Percentiles rank a stretch among this genome's conserved stretches.
Conservation (phyloP, 2,888 invertebrate species). For the Nomada goodeniana region DNA sequence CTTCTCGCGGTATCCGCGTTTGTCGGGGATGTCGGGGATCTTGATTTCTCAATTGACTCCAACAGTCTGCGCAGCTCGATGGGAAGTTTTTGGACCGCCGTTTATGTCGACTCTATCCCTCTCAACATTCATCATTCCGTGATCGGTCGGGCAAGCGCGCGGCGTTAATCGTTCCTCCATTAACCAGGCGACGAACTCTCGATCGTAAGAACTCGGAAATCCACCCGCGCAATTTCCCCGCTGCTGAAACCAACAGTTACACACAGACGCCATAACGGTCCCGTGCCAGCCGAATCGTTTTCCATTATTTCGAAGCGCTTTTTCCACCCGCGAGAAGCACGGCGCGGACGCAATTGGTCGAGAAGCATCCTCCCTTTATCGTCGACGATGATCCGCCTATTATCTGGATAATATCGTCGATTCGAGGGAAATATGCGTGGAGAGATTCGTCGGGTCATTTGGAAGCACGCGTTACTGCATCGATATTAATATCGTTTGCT, state of each 20-base stretch:
- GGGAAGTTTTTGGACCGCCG: too few species aligned
- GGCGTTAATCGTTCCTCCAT: neutral
- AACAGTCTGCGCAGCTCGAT: neutral
- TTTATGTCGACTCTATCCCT: neutral
- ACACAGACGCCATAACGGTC: neutral
- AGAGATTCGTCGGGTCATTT: neutral
- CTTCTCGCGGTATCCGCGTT: neutral
- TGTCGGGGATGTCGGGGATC: too few species aligned
- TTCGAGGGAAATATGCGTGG: conserved; percentile 8
- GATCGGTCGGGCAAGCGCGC: neutral
- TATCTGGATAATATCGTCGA: conserved; percentile 7
- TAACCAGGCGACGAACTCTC: neutral
- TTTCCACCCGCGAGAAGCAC: neutral
- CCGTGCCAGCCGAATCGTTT: neutral
- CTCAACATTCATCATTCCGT: neutral
- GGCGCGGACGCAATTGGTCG: neutral
- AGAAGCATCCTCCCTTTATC: neutral
- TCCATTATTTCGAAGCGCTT: conserved; percentile 5
- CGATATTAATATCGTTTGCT: conserved; percentile 49
- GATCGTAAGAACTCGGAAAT: neutral
- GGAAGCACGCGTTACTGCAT: conserved; percentile 45
- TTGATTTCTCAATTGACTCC: conserved; percentile 3
- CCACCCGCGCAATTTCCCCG: neutral
- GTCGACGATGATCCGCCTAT: conserved; percentile 25
- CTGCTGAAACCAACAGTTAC: neutral